Evolutionary conservation across 2,113 vertebrate genomes (phyloP).

Genomic region (Miniopterus natalensis): DNA sequence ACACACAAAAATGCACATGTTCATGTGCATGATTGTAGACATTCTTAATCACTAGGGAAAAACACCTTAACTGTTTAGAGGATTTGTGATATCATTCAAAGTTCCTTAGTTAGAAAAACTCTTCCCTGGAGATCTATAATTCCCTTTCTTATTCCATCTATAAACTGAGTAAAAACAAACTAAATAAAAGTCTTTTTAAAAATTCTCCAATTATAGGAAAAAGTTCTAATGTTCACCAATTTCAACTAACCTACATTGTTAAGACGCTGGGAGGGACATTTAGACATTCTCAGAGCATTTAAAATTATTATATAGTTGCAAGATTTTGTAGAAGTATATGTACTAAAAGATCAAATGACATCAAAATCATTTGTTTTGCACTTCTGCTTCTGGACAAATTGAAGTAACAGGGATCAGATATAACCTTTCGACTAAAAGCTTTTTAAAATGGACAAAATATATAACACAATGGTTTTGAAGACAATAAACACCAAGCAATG

Average conservation of each 20-base stretch:
- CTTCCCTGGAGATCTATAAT: neutral
- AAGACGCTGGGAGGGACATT: neutral
- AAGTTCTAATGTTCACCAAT: neutral
- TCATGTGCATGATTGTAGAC: neutral
- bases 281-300: neutral
- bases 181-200: neutral
- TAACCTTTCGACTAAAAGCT: neutral
- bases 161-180: neutral
- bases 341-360: constrained; percentile 22
- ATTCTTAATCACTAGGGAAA: neutral
- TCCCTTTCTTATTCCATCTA: neutral
- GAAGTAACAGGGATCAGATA: neutral
- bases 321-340: neutral
- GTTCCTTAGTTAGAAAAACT: neutral
- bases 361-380: neutral
- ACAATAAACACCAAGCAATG: neutral
- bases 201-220: neutral
- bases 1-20: neutral
- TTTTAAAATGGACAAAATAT: neutral
- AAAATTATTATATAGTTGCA: neutral
- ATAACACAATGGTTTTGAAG: constrained; percentile 3
- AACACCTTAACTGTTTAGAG: neutral
- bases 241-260: neutral
- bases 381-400: neutral
- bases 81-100: neutral